phyloP scores from a whole-genome alignment of 2,113 vertebrate species.

The Tetraodon nigroviridis region DNA sequence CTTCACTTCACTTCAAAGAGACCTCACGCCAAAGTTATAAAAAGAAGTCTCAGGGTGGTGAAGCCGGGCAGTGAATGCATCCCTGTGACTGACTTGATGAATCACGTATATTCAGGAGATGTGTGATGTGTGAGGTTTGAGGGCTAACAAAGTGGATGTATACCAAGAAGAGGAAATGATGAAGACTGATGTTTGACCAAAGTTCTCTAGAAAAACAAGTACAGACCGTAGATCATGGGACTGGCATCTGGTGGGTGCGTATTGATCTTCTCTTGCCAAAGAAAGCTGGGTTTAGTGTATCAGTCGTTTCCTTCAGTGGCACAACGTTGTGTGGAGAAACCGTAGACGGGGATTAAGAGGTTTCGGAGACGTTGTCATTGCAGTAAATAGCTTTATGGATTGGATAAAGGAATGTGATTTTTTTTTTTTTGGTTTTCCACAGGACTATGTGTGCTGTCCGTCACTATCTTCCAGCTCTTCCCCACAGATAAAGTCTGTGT shows the following conservation, averaged over 20 bases:
- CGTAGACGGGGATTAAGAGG: slow-evolving; percentile 28
- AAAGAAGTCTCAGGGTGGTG: background rate
- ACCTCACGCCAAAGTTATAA: too few species aligned
- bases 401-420: slow-evolving; percentile 2
- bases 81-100: slow-evolving; percentile 24
- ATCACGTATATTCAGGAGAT: slow-evolving; percentile 37
- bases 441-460: slow-evolving; percentile 17
- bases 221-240: slow-evolving; percentile 36
- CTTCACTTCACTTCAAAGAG: too few species aligned
- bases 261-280: slow-evolving; percentile 65
- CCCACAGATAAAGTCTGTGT: slow-evolving; percentile 44
- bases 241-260: slow-evolving; percentile 59
- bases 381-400: slow-evolving; percentile 2
- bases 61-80: slow-evolving; percentile 13
- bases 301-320: slow-evolving; percentile 50
- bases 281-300: slow-evolving; percentile 66
- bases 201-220: slow-evolving; percentile 58
- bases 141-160: slow-evolving; percentile 36
- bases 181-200: slow-evolving; percentile 63
- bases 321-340: slow-evolving; percentile 27
- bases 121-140: slow-evolving; percentile 36
- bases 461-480: slow-evolving; percentile 23
- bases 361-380: slow-evolving; percentile 32
- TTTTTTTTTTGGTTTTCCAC: slow-evolving; percentile 11
- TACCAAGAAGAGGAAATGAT: slow-evolving; percentile 15